Evolutionary conservation across 2,797 vertebrate genomes (phyloP), one percentile per base, ranked within the genome.

Genomic region (Molossus molossus): DNA sequence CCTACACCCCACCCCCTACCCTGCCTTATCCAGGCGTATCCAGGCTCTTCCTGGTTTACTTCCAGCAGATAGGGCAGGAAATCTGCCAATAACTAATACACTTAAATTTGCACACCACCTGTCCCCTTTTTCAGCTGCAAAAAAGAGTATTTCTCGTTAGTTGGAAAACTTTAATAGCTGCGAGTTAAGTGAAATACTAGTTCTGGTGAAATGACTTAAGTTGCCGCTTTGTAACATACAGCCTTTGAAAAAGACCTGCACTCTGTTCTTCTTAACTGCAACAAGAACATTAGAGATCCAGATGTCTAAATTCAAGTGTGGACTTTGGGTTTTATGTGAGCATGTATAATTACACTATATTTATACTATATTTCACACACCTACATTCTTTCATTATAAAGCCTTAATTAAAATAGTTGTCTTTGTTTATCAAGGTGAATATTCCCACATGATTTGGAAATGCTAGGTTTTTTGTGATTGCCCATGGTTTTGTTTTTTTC

Each of bases 341-440:
- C 0, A 0, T 84, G 2, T 65, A 83, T 60, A 64, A 64, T 92
- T 89, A 80, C 11, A 60, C 94, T 45, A 33, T 69, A 90, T 62
- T 91, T 81, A n/a, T 91, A 77, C 73, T 91, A 73, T 65, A 86
- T 75, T 95, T 94, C 50, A 65, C 53, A 84, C 4, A 67, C 40
- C 89, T 95, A 73, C n/a, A 62, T 72, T n/a, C 17, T 94, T 85
- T 83, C 60, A 82, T 72, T 85, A 92, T 73, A 93, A 97, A 87
- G 50, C 15, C 40, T 83, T 93, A 75, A 97, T 88, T 96, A 94
- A 96, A 92, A 93, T 73, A 73, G 96, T 90, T 93, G 15, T 86
- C 81, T 96, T 95, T 93, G 48, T 96, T 94, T 97, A 94, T n/a
- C 86, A n/a, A 83, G 50, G 53, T 87, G 77, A 89, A 53, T 89